Conservation (phyloP, 1,140 invertebrate species). For the Drosophila yakuba region DNA sequence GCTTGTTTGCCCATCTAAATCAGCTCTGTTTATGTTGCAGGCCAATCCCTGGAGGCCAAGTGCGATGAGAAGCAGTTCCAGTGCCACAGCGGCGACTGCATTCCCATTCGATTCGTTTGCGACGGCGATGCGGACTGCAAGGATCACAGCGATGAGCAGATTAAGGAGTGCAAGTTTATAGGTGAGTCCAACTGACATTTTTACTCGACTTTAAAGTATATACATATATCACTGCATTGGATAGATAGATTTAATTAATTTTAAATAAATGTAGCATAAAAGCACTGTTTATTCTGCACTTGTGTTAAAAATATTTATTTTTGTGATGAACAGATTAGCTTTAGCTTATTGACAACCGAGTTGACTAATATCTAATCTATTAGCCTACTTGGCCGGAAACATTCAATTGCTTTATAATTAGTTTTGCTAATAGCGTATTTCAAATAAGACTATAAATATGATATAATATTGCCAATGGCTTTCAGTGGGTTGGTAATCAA, state of each 20-base stretch:
- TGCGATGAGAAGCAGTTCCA: conserved; percentile 91
- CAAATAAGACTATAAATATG: too few relatives aligned
- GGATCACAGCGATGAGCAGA: conserved; percentile 92
- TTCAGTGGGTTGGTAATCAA: too few relatives aligned
- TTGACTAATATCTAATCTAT: conserved; percentile 2
- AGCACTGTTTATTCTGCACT: too few relatives aligned
- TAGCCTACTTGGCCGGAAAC: background rate
- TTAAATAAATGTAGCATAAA: too few relatives aligned
- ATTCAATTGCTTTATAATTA: too few relatives aligned
- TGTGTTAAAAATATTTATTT: background rate
- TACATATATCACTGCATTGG: too few relatives aligned
- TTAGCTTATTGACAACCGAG: background rate
- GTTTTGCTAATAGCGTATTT: too few relatives aligned
- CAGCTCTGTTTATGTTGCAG: conserved; percentile 57
- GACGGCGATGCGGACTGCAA: conserved; percentile 92
- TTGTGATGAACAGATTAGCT: background rate
- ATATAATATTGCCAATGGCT: too few relatives aligned
- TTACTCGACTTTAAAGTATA: too few relatives aligned
- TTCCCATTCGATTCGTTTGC: conserved; percentile 92
- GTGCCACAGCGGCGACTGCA: conserved; percentile 92
- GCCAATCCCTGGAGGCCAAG: conserved; percentile 63
- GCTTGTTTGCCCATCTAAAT: conserved; percentile 54
- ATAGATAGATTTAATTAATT: too few relatives aligned
- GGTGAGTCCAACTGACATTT: conserved; percentile 69
- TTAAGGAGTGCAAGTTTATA: conserved; percentile 88